These are phyloP conservation scores for Rhynchonycteris naso DNA, from an alignment of 2,797 vertebrate species.

Conservation along the genomic window DNA sequence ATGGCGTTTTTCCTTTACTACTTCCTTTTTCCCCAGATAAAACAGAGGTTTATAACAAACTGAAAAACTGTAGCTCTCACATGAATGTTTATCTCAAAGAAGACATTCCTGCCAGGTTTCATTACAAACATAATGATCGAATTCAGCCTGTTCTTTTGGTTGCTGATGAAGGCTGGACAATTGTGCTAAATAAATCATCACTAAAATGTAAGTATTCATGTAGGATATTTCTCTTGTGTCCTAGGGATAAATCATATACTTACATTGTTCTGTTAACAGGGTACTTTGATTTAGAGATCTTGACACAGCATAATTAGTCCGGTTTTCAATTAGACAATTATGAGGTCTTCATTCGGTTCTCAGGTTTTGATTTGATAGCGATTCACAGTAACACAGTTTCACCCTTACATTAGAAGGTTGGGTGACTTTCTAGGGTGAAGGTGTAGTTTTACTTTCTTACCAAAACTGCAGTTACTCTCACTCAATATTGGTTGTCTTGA, in stretches of 20 bases:
- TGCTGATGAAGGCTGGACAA: constrained; percentile 97
- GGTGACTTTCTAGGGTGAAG: neutral
- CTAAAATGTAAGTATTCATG: constrained; percentile 86
- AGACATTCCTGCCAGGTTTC: constrained; percentile 91
- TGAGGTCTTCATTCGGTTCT: neutral
- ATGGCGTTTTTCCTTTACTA: constrained; percentile 5
- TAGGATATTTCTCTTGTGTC: neutral
- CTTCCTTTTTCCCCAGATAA: constrained; percentile 86
- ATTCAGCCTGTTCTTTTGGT: constrained; percentile 94
- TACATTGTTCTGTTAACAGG: neutral
- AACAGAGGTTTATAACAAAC: constrained; percentile 83
- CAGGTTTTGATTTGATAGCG: neutral
- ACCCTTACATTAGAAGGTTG: neutral
- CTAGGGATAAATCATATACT: neutral
- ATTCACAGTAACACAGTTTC: neutral
- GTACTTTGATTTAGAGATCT: neutral
- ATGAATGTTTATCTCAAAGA: constrained; percentile 94
- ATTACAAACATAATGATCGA: constrained; percentile 91
- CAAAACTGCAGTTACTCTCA: neutral
- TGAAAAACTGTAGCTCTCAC: constrained; percentile 88
- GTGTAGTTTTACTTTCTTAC: neutral
- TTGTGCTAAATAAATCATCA: constrained; percentile 87
- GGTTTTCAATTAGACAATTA: neutral
- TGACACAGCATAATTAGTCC: neutral
- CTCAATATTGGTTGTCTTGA: constrained; percentile 18